Evolutionary conservation across 2,113 vertebrate species (phyloP).

Genomic region (Danionella cerebrum): DNA sequence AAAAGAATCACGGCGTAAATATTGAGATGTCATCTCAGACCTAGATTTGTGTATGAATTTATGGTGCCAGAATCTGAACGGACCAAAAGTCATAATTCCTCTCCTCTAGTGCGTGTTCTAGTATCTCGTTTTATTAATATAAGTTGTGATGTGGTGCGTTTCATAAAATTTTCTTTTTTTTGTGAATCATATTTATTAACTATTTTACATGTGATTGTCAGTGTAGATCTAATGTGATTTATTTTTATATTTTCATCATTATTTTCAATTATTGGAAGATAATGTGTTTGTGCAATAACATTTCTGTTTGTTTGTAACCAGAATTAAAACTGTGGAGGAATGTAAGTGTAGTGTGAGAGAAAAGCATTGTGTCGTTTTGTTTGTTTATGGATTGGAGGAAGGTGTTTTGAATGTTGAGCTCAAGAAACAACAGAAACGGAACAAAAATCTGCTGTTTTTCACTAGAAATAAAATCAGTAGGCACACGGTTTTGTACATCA

Average conservation of each 20-base stretch:
- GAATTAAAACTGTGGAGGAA: slow-evolving; percentile 32
- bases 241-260: slow-evolving; percentile 27
- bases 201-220: slow-evolving; percentile 40
- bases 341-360: not conserved
- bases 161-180: slow-evolving; percentile 16
- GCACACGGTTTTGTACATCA: slow-evolving; percentile 62
- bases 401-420: not conserved
- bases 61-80: not conserved
- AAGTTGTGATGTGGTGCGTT: not conserved
- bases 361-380: not conserved
- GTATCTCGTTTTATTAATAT: slow-evolving; percentile 25
- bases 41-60: not conserved
- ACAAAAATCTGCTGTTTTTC: slow-evolving; percentile 52
- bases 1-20: too few species aligned
- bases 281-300: slow-evolving; percentile 66
- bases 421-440: not conserved
- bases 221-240: slow-evolving; percentile 34
- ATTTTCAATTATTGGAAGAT: slow-evolving; percentile 45
- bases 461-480: slow-evolving; percentile 34
- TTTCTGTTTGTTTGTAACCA: slow-evolving; percentile 38
- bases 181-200: slow-evolving; percentile 54
- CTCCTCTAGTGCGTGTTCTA: slow-evolving; percentile 6
- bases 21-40: not conserved
- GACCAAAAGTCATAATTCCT: slow-evolving; percentile 27
- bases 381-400: not conserved